These are phyloP conservation scores for Loriculus beryllinus DNA, from an alignment of 2,797 vertebrate genomes.

Conservation along the genomic window DNA sequence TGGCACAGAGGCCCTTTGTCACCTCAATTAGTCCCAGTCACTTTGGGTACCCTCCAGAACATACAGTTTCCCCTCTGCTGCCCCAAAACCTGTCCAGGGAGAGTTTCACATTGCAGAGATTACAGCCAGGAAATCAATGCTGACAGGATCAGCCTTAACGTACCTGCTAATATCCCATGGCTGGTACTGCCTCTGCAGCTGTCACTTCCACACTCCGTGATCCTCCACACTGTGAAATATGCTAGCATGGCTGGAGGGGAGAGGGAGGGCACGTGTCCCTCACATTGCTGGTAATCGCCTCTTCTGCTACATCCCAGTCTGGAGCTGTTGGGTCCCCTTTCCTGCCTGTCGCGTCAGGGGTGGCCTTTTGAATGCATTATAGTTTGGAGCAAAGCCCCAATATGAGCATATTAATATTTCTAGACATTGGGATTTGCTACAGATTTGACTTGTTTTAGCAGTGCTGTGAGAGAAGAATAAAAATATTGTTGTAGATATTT, in stretches of 20 bases:
- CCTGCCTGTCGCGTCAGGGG: rapidly evolving
- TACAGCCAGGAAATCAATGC: neutral
- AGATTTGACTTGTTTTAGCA: neutral
- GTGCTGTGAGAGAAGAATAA: neutral
- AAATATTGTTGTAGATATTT: neutral
- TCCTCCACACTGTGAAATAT: neutral
- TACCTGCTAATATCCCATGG: constrained; percentile 6
- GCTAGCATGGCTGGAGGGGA: neutral
- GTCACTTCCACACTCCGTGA: neutral
- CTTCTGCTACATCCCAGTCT: neutral
- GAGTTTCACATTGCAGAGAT: neutral
- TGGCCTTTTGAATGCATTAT: neutral
- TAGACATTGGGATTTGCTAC: neutral
- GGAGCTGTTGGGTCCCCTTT: neutral
- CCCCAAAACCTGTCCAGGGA: neutral
- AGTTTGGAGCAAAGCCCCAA: neutral
- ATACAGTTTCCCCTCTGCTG: neutral
- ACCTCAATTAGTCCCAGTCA: neutral
- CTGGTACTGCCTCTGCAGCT: constrained; percentile 9
- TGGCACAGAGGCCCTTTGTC: neutral
- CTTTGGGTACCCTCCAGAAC: neutral
- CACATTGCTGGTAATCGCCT: rapidly evolving
- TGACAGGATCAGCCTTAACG: neutral
- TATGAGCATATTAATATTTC: neutral
- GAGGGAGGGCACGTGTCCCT: neutral